Percentiles rank a stretch among this genome's conserved stretches.
Conservation (phyloP, 2,888 invertebrate genomes). For the Hermaeophaga mercurialis region DNA sequence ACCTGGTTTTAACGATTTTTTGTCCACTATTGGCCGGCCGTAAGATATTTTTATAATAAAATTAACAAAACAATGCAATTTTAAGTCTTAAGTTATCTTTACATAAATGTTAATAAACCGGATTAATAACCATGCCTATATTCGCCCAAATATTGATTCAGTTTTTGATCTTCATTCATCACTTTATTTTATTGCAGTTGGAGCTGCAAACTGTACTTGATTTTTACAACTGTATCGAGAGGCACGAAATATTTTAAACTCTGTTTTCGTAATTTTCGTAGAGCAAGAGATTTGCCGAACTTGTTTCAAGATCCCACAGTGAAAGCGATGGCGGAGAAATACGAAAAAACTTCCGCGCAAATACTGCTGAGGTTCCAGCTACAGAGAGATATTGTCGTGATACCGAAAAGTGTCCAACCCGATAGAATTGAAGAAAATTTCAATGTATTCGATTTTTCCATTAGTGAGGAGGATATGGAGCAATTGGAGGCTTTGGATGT, state of each 20-base stretch:
- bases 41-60: slow-evolving; percentile 6
- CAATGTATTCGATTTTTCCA: slow-evolving; percentile 72
- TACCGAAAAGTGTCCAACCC: slow-evolving; percentile 81
- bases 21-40: slow-evolving; percentile 15
- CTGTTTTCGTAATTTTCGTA: slow-evolving; percentile 40
- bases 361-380: slow-evolving; percentile 70
- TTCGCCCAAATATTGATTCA: not conserved
- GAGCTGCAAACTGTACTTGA: not conserved
- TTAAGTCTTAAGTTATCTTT: not conserved
- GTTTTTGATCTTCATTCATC: not conserved
- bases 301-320: slow-evolving; percentile 55
- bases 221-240: not conserved
- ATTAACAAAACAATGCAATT: no score
- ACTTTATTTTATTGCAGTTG: not conserved
- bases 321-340: slow-evolving; percentile 56
- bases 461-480: slow-evolving; percentile 46
- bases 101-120: not conserved
- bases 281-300: slow-evolving; percentile 50
- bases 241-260: not conserved
- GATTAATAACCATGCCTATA: no score
- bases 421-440: slow-evolving; percentile 75
- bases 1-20: slow-evolving; percentile 55
- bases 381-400: slow-evolving; percentile 72
- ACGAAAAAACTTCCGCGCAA: slow-evolving; percentile 74
- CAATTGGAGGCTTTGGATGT: slow-evolving; percentile 53